Evolutionary conservation across 2,113 vertebrate genomes (phyloP), one percentile per base, ranked within the genome.

Genomic region (Heterotilapia buettikoferi): DNA sequence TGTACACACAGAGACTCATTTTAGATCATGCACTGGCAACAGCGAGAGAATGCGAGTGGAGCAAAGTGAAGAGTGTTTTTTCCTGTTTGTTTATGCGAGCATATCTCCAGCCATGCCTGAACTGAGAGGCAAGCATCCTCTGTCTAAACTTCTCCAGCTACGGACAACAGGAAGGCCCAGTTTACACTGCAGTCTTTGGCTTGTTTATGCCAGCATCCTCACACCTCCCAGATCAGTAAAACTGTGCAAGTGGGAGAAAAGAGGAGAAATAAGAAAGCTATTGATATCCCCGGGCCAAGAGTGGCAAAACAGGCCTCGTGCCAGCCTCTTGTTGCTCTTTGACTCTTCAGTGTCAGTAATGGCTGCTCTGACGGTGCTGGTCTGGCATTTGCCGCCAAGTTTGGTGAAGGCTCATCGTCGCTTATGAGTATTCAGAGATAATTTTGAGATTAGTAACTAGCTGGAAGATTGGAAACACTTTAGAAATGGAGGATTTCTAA

Each of bases 111-210:
- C 82, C 71, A 31, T 83, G 92, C 84, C 82, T 76, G 66, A 85
- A 85, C 83, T 4, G 6, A 90, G 83, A 92, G 84, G 66, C 92
- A 83, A 45, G 84, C 86, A 68, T 93, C 86, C 73, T 73, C 90
- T 19, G 82, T 94, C 90, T 86, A 93, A 95, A 90, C 31, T 63
- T 90, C 91, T 84, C 21, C 61, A 31, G 87, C 86, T 63, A 83
- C 19, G 16, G 86, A 93, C 91, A 91, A 91, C 96, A 95, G 94
- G 93, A 95, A 95, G 91, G 91, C 82, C 87, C 86, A 87, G 95
- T 95, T 96, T 94, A 94, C 87, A 88, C 68, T 93, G 83, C 81
- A 63, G 7, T 73, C 79, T 84, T 33, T 47, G 68, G 68, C 36
- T 47, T 88, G 92, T 95, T 93, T 92, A 90, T 90, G 79, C 88